Conservation (phyloP, 64 coral and sea anemone genomes). For the Acropora tenuis region DNA sequence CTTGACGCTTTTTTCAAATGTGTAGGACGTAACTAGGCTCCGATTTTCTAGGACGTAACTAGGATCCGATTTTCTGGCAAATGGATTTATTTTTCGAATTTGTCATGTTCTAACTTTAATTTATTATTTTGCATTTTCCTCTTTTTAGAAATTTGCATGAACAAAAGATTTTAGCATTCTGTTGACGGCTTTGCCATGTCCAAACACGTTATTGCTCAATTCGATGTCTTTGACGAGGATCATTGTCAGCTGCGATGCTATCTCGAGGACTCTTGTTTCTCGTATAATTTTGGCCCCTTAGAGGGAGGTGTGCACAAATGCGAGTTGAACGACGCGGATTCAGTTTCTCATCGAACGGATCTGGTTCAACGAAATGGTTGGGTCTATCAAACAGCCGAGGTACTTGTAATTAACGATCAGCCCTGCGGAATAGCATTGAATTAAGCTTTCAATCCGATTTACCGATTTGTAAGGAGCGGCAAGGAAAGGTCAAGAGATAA, state of each 20-base stretch:
- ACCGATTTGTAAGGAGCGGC: no score
- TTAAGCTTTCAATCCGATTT: no score
- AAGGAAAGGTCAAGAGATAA: no score
- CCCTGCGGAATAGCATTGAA: no score
- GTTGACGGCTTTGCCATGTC: neutral
- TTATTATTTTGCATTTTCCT: neutral
- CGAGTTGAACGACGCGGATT: neutral
- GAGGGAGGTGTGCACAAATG: neutral
- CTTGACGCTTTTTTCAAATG: no score
- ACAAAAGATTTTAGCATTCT: neutral
- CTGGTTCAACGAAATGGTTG: neutral
- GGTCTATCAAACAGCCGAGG: conserved; percentile 5
- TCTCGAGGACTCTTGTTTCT: neutral
- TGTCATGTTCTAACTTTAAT: neutral
- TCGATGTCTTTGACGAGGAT: neutral
- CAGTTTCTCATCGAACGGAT: neutral
- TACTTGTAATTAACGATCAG: neutral
- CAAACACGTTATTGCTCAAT: neutral
- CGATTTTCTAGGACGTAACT: no score
- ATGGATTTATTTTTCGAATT: no score
- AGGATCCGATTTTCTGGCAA: no score
- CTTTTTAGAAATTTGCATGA: neutral
- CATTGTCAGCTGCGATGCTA: neutral
- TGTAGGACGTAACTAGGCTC: no score
- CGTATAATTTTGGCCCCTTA: neutral